phyloP scores from a whole-genome alignment of 1,140 invertebrate species.

The Asobara japonica region DNA sequence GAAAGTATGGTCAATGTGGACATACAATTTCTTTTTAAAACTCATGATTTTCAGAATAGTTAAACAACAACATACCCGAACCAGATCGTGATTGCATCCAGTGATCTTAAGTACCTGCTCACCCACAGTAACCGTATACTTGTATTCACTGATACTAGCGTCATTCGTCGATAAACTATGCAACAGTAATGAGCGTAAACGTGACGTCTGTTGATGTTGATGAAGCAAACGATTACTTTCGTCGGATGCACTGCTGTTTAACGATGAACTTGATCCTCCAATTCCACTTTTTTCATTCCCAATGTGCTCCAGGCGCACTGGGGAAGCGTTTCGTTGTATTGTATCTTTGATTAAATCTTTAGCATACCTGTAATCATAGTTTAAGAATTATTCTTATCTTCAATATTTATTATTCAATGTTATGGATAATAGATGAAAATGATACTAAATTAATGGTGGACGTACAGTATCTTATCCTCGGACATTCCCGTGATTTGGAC shows the following conservation, averaged over 20 bases:
- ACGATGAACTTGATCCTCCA: constrained; percentile 72
- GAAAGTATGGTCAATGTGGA: too few species aligned
- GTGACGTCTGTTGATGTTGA: constrained; percentile 49
- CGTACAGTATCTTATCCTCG: constrained; percentile 91
- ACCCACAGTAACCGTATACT: constrained; percentile 84
- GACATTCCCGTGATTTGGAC: constrained; percentile 92
- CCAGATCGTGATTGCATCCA: constrained; percentile 82
- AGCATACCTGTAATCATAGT: constrained; percentile 74
- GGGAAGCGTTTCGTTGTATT: constrained; percentile 90
- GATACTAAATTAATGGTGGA: constrained; percentile 29
- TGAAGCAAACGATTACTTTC: constrained; percentile 69
- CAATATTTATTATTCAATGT: too few species aligned
- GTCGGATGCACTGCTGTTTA: constrained; percentile 81
- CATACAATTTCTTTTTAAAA: constrained; percentile 18
- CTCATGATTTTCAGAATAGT: background rate
- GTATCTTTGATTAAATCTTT: constrained; percentile 92
- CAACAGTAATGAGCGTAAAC: constrained; percentile 67
- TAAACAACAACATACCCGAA: constrained; percentile 70
- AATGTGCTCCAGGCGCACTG: constrained; percentile 76
- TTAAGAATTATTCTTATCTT: constrained; percentile 7
- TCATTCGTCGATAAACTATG: constrained; percentile 86
- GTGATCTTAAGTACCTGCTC: constrained; percentile 84
- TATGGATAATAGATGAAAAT: too few species aligned
- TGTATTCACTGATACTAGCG: constrained; percentile 85
- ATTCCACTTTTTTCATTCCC: constrained; percentile 68